Base-by-base conservation (phyloP, 2,888 invertebrate species). In the Neocrepidodera transversa region DNA sequence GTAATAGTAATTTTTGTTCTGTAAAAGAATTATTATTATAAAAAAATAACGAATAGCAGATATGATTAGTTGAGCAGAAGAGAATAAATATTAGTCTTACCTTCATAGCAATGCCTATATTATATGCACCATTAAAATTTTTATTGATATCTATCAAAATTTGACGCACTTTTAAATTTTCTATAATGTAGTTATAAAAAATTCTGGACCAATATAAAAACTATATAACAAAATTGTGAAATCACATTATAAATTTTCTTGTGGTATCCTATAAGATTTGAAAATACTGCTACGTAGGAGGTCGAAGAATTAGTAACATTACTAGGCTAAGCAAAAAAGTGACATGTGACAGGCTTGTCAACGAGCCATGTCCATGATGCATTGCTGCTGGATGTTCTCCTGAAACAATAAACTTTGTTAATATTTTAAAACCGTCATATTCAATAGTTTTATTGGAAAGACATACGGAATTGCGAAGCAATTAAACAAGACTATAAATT, bases 331-430 rank as follows among this genome's bases (percentile, higher is more conserved):
- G 59, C 16, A 75, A 62, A 32, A 78, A 64, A 26, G 76, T 74
- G 64, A 71, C 69, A 65, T 74, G 74, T 55, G 77, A 73, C 10
- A 72, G 70, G 57, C 74, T 71, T 58, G 75, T 70, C 51, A 76
- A 67, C 52, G 75, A 74, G 59, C 81, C 81, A 56, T 76, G 76
- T 47, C 89, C 88, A 71, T 91, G 90, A 81, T 92, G 90, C 91
- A 92, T 92, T 42, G 92, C 92, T 57, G 91, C 92, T 71, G 92
- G 92, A 78, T 91, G 90, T 82, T 92, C 92, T 73, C 91, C 92
- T 91, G 85, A 71, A 83, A 83, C 79, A 82, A 79, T 3, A 13
- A 23, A 23, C 6, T 23, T 23, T 23, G n/a, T n/a, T n/a, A n/a
- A n/a, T n/a, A n/a, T n/a, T n/a, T n/a, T n/a, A n/a, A n/a, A n/a